phyloP scores from a whole-genome alignment of 2,888 invertebrate genomes.

The Andrena fulva region DNA sequence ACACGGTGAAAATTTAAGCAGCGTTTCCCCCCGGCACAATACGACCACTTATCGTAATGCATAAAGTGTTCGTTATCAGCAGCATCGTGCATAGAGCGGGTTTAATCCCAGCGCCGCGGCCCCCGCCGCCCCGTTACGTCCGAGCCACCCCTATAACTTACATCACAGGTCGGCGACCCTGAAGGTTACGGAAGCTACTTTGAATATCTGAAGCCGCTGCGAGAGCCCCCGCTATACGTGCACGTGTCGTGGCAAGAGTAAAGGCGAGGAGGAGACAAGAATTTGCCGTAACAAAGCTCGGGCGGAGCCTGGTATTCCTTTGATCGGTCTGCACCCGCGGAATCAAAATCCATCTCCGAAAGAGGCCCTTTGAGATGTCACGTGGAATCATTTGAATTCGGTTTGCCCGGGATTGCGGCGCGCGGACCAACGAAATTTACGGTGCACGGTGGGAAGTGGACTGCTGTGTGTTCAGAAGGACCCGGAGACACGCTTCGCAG shows the following conservation, averaged over 20 bases:
- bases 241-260: background rate
- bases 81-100: conserved; percentile 27
- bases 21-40: background rate
- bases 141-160: conserved; percentile 40
- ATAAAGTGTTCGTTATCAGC: conserved; percentile 52
- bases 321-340: conserved; percentile 11
- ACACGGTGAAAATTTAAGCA: conserved; percentile 34
- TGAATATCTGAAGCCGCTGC: conserved; percentile 30
- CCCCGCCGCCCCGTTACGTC: conserved; percentile 35
- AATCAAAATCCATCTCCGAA: conserved; percentile 19
- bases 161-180: conserved; percentile 52
- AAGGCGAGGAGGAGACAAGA: background rate
- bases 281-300: conserved; percentile 18
- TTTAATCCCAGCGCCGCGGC: conserved; percentile 41
- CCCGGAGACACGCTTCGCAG: background rate
- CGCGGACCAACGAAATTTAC: background rate
- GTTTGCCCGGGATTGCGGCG: conserved; percentile 10
- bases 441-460: conserved; percentile 9
- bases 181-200: conserved; percentile 41
- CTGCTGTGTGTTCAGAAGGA: conserved; percentile 27
- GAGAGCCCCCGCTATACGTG: background rate
- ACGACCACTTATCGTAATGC: conserved; percentile 48
- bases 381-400: conserved; percentile 5
- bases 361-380: conserved; percentile 2
- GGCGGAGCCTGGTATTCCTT: conserved; percentile 26